Percentiles rank a stretch among this genome's conserved stretches.
Conservation (phyloP, 2,888 invertebrate species). For the Eustalomyia histrio region DNA sequence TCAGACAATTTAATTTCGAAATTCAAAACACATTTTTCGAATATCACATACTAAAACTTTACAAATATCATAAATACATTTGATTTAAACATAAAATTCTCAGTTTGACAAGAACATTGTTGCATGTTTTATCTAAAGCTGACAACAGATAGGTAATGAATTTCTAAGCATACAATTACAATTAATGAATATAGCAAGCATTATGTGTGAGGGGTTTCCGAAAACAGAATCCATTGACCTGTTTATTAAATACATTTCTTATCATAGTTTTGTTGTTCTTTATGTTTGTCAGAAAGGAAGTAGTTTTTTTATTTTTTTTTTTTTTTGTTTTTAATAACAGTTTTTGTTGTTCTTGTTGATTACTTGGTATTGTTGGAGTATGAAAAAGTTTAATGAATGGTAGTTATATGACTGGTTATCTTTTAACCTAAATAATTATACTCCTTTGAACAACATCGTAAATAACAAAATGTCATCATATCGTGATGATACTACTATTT, state of each 20-base stretch:
- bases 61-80: slow-evolving; percentile 38
- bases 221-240: slow-evolving; percentile 59
- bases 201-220: neutral
- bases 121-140: slow-evolving; percentile 22
- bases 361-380: neutral
- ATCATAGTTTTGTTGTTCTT: slow-evolving; percentile 30
- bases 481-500: neutral
- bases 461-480: neutral
- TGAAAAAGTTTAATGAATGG: neutral
- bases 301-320: neutral
- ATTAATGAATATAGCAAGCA: slow-evolving; percentile 11
- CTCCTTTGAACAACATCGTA: neutral
- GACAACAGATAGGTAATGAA: neutral
- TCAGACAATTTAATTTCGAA: slow-evolving; percentile 24
- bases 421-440: neutral
- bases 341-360: slow-evolving; percentile 29
- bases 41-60: slow-evolving; percentile 12
- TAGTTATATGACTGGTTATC: neutral
- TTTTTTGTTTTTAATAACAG: neutral
- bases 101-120: slow-evolving; percentile 51
- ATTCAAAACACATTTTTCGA: slow-evolving; percentile 20
- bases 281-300: too few species aligned
- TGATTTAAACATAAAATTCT: slow-evolving; percentile 17
- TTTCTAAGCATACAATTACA: neutral
- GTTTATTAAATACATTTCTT: slow-evolving; percentile 38